Base-by-base conservation (phyloP, 2,797 vertebrate genomes). In the Naso thynnoides region DNA sequence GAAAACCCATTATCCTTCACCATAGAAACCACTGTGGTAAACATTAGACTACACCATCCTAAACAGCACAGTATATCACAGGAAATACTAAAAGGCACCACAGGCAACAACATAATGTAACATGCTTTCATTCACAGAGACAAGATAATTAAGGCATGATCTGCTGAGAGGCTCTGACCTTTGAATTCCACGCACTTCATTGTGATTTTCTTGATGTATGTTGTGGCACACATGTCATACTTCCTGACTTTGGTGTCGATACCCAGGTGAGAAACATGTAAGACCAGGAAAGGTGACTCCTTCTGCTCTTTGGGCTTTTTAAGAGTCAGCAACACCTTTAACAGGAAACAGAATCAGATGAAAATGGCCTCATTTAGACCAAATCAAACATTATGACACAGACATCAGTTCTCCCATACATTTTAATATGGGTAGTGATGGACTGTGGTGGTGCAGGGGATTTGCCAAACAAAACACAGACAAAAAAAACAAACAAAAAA, bases 131-230 rank as follows among this genome's bases (percentile, higher is more conserved):
- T 16, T 26, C n/a, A 47, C 45, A 50, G 36, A 41, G 33, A 45
- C 26, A 31, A 18, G 21, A 26, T 16, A 11, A 36, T 49, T 49
- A 8, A 67, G 42, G 0, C 19, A n/a, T 3, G 15, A 4, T 9
- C 18, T 33, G 18, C 13, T 55, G 48, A 26, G 19, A 36, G 59
- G 2, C 41, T 91, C 94, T 87, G 70, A 98, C 98, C 97, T 75
- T 85, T 92, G 82, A 98, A 97, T 81, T 97, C 96, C 68, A 89
- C 92, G 84, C 96, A 97, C 50, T 70, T 95, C 93, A 98, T 90
- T 3, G 80, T 90, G 63, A 99, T 95, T 74, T 93, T 93, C 62
- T 94, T 96, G 44, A 99, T 93, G 88, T 98, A 99, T 0, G 95
- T 94, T 8, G 93, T 90, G 68, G 96, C 96, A 42, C 91, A 91